Evolutionary conservation across 2,888 invertebrate genomes (phyloP), one percentile per base, ranked within the genome.

Genomic region (Microplitis deprimator): DNA sequence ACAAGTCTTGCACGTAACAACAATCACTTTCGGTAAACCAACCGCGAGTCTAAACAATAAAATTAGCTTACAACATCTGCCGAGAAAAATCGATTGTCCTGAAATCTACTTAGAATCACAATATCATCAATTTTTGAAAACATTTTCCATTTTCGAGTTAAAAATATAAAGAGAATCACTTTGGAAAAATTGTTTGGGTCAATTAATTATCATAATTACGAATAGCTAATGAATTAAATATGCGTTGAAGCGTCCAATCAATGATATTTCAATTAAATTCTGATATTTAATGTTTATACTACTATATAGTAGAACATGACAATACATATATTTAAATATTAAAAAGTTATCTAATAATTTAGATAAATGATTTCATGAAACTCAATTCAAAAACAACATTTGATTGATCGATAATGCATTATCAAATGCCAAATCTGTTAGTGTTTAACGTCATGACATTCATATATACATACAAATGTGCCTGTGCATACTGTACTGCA

Each of bases 321-420:
- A 41, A 13, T 50, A 50, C 50, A 50, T 50, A 10, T 10, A 13
- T 50, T 50, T 50, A 50, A 50, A 13, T 50, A 13, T 13, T 13
- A 8, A 13, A 50, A 50, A 50, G 50, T 50, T 50, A 50, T 50
- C 13, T 50, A 50, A 50, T 10, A 50, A 5, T 1, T 50, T 50
- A 50, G 50, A 50, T 13, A 29, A 29, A 29, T 50, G 13, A 13
- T 50, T 50, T 10, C 50, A 50, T 1, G 50, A 50, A 13, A 50
- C 10, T 50, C 8, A 0, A 50, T 50, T 50, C 13, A 13, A 50
- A 50, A 50, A 50, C 50, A 50, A 50, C 50, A 50, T 20, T 10
- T 40, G 71, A 72, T 13, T 72, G 71, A 72, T 72, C 60, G 16
- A 72, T 72, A 50, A 13, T 13, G 62, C 62, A 62, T 72, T 72